Evolutionary conservation across 1,140 invertebrate genomes (phyloP), one percentile per base, ranked within the genome.

Genomic region (Neodiprion fabricii): DNA sequence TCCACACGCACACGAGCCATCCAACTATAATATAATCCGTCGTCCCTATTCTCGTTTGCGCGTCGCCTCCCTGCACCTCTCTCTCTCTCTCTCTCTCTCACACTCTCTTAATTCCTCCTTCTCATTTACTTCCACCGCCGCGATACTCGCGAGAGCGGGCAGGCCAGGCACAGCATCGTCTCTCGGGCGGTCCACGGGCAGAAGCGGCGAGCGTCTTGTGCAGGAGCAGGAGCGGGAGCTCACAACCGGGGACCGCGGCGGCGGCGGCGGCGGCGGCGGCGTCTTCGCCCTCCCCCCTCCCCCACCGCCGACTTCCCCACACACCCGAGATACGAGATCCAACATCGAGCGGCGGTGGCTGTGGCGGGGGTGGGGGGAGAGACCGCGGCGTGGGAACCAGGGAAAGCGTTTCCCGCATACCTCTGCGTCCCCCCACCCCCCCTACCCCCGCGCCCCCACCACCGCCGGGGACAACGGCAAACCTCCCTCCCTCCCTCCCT

Each of bases 401-500:
- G 86, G 85, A 87, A 88, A 88, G 86, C 81, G 83, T 86, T 86
- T 86, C 83, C 83, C 84, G 83, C 85, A 86, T 85, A 86, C 84
- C 85, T 81, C 83, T 40, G 72, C 73, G 23, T 17, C 17, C 71
- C 28, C 66, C 49, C 72, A 48, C 65, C 40, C 67, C 66, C 49
- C 49, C 61, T 65, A n/a, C n/a, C 1, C n/a, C 50, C 50, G 1
- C 50, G 50, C 10, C 50, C 10, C 14, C 50, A 11, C 14, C 53
- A 17, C n/a, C 53, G 9, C 9, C 53, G 9, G n/a, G 53, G 11
- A 61, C 53, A 40, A 17, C 53, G 11, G 53, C 28, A 40, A 40
- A 40, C 53, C n/a, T 12, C 53, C 53, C n/a, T 12, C 53, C 8
- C 11, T 17, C 53, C 1, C 53, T 61, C 3, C 28, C 53, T 61